Base-by-base conservation (phyloP, 2,888 invertebrate species). In the Pammene fasciana region DNA sequence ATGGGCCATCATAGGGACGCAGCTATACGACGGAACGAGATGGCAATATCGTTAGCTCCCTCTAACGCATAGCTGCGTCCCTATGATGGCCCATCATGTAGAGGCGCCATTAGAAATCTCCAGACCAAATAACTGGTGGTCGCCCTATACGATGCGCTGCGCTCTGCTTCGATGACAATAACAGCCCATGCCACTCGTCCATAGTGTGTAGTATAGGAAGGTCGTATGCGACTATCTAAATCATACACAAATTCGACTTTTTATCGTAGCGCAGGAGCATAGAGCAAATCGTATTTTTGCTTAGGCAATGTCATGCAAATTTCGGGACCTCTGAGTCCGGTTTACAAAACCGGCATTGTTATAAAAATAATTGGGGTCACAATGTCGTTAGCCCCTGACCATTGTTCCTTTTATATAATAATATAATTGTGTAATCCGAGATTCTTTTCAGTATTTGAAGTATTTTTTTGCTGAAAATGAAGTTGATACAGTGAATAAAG, bases 361-460 rank as follows among this genome's bases (percentile, higher is more conserved):
- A 82, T 85, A 88, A 88, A 89, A 88, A 87, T 89, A 88, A 90
- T 89, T 88, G 87, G 82, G 86, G 86, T 85, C 82, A 79, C 80
- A 78, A 77, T 84, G 82, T 82, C 80, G 81, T 84, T 83, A 82
- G 81, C 82, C 82, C 82, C 82, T 74, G 76, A 74, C 75, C 75
- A 81, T 84, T 83, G 82, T 80, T 81, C 74, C 76, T 77, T 75
- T 74, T 71, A 71, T 67, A 61, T 65, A 71, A 57, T 66, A 68
- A 60, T 55, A 65, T 67, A 72, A 71, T 64, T 68, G 57, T 71
- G 62, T 67, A 67, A 67, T 71, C 61, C 55, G 52, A 67, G 57
- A 65, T 52, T 60, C 62, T 64, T 60, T 67, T 65, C 38, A 46
- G 55, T 55, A 34, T 66, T 48, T 55, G 34, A 65, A 48, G 52